Evolutionary conservation across 2,888 invertebrate species (phyloP).

Genomic region (Spilarctia lutea): DNA sequence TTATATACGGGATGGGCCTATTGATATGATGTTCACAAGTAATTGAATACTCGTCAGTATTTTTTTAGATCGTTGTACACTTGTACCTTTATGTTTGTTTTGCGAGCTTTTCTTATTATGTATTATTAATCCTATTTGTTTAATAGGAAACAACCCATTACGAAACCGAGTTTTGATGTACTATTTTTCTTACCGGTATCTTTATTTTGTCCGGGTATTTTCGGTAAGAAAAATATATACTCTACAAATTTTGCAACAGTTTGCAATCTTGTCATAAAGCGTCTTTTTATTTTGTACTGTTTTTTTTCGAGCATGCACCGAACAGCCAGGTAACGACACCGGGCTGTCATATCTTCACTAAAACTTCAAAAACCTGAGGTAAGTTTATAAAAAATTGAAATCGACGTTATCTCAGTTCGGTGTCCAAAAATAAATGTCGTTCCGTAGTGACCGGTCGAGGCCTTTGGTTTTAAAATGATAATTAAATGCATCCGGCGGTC

Average conservation of each 20-base stretch:
- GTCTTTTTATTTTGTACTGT: not conserved
- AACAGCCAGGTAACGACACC: slow-evolving; percentile 20
- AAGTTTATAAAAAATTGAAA: slow-evolving; percentile 15
- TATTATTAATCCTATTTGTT: not conserved
- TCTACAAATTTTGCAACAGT: not conserved
- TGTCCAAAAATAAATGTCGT: slow-evolving; percentile 61
- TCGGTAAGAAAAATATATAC: not conserved
- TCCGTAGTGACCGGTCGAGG: slow-evolving; percentile 52
- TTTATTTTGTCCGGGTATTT: not conserved
- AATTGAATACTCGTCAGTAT: not conserved
- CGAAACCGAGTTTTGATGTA: not conserved
- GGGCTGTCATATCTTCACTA: slow-evolving; percentile 18
- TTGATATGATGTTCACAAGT: not conserved
- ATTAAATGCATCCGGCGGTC: slow-evolving; percentile 64
- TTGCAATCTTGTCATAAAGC: not conserved
- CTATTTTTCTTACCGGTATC: not conserved
- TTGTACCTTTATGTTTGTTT: not conserved
- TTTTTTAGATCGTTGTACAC: not conserved
- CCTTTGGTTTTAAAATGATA: slow-evolving; percentile 66
- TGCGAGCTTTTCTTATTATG: not conserved
- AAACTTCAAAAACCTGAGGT: slow-evolving; percentile 12
- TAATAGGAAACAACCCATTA: not conserved
- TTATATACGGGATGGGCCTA: not conserved
- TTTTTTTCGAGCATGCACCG: not conserved
- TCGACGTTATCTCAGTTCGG: slow-evolving; percentile 29